These are phyloP conservation scores for Mastomys natalensis DNA, from an alignment of 2,113 vertebrate genomes.

Conservation along the genomic window DNA sequence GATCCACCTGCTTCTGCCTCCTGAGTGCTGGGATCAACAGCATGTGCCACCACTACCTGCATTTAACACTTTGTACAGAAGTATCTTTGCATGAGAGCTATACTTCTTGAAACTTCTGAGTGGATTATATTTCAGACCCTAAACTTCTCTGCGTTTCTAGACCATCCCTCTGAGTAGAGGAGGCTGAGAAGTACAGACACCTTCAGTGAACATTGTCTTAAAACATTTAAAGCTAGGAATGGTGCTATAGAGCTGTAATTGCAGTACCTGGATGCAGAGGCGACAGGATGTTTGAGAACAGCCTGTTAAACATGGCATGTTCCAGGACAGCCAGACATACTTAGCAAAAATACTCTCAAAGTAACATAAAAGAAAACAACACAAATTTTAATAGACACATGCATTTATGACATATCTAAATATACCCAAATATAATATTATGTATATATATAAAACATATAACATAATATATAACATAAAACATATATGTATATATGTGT, in stretches of 20 bases:
- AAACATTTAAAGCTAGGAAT: background rate
- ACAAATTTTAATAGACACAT: background rate
- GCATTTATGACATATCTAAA: background rate
- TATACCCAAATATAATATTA: background rate
- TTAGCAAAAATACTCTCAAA: background rate
- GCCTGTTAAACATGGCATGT: background rate
- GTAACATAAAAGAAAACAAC: background rate
- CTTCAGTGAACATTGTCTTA: constrained; percentile 28
- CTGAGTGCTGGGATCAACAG: background rate
- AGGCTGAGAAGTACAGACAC: background rate
- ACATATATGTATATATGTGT: too few species aligned
- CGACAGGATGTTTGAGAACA: background rate
- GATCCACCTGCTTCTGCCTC: background rate
- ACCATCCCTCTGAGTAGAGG: background rate
- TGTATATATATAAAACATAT: background rate
- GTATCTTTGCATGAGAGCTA: background rate
- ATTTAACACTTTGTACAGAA: constrained; percentile 7
- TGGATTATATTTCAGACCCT: background rate
- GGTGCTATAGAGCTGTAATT: too few species aligned
- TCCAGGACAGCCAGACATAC: background rate
- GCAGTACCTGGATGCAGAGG: background rate
- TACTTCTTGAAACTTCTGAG: background rate
- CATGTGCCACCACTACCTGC: too few species aligned
- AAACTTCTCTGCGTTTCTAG: constrained; percentile 1
- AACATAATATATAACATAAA: background rate